Evolutionary conservation across 2,888 invertebrate genomes (phyloP).

Genomic region (Itoplectis maculator): DNA sequence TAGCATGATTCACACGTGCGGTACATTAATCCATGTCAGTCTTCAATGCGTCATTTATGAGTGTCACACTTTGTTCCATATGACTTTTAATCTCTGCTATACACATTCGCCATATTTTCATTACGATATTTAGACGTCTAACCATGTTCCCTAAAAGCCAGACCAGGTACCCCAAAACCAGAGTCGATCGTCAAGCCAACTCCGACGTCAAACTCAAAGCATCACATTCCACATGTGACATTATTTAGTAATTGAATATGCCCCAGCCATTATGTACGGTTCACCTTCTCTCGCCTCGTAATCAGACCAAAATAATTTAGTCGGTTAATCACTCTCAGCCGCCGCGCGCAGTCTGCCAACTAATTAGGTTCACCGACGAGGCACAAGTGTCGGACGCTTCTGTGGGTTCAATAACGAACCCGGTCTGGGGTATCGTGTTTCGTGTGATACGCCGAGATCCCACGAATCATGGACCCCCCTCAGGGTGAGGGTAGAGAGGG

Average conservation of each 20-base stretch:
- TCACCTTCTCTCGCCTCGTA: background rate
- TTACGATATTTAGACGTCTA: too few species aligned
- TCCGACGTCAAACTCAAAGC: background rate
- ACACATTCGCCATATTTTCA: too few species aligned
- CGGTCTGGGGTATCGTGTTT: constrained; percentile 25
- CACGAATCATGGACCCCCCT: background rate
- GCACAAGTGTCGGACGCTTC: constrained; percentile 9
- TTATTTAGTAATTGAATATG: background rate
- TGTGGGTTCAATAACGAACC: constrained; percentile 30
- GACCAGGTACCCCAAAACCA: background rate
- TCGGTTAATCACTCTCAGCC: constrained; percentile 16
- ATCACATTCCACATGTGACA: background rate
- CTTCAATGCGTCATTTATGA: too few species aligned
- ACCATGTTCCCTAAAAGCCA: background rate
- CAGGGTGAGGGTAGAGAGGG: background rate
- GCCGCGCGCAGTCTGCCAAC: constrained; percentile 2
- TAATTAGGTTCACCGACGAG: constrained; percentile 13
- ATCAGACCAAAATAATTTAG: constrained; percentile 13
- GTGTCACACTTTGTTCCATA: too few species aligned
- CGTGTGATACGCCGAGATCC: constrained; percentile 1
- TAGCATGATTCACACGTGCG: too few species aligned
- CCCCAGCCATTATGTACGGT: background rate
- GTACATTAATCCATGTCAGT: too few species aligned
- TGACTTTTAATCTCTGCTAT: too few species aligned
- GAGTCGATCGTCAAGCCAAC: background rate